Evolutionary conservation across 37 sponge, comb jelly and placozoan genomes (phyloP), one percentile per base, ranked within the genome.

Genomic region (Eunapius fragilis): DNA sequence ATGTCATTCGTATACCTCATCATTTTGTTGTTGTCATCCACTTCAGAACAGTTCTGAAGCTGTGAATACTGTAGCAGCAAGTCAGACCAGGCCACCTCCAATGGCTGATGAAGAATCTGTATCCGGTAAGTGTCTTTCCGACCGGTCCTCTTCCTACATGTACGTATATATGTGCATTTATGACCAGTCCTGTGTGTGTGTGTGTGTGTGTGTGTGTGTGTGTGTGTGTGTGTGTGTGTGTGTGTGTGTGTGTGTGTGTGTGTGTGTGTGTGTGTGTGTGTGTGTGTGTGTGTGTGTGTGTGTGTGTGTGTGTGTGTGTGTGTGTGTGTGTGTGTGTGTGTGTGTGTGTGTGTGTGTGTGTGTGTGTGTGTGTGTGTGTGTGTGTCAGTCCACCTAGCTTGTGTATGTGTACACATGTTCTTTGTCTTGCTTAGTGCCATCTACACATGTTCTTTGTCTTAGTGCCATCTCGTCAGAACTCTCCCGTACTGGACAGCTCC

Each of bases 181-280:
- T 41, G 41, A 41, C 41, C 71, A 34, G 19, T 7, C 69, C 10
- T 71, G 69, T 69, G 33, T n/a, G n/a, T n/a, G n/a, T n/a, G n/a
- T n/a, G 37, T 37, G 3, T 81, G 70, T 36, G 71, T 69, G 72
- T 86, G 75, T 80, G 74, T 87, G 35, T 73, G 75, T 35, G 68
- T 80, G 80, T 87, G 68, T 71, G 67, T 72, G 68, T 72, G 74
- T 87, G 37, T 50, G 87, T 87, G 75, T 74, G 76, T 80, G 81
- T 87, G 87, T 73, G 24, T 72, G 14, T 83, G 41, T 67, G 67
- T 28, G 22, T 27, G 26, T 22, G 78, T 77, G 77, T 76, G 24
- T 85, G 78, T 85, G 78, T 30, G 69, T 77, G 48, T 85, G 73
- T 71, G 70, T 77, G 74, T 73, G 30, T 32, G 33, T 73, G 74